Base-by-base conservation (phyloP, 2,113 vertebrate genomes). In the Tachuris rubrigastra region DNA sequence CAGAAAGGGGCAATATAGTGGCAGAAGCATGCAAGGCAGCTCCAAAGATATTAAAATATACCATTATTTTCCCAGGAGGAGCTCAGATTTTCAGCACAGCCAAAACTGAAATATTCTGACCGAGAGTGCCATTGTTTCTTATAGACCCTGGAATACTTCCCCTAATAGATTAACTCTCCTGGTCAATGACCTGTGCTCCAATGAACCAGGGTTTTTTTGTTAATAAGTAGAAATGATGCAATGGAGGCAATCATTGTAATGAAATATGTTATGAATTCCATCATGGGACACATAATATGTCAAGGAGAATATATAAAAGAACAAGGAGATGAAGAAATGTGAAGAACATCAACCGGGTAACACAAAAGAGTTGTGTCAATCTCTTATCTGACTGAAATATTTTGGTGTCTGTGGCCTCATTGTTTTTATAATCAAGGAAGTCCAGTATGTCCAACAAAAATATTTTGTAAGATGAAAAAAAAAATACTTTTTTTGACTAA, bases 1-100 rank as follows among this genome's bases (percentile, higher is more conserved):
- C 11, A 63, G 47, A 82, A 85, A 55, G 6, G 23, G 21, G 14
- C 0, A 0, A 89, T 5, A 5, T 10, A 77, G 23, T 37, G 23
- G 37, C 25, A 84, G 31, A 25, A 75, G 4, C 5, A 22, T 24
- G 8, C 20, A 85, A 47, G 28, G 21, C 13, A 60, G 12, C 59
- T 81, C 87, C 23, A 87, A 94, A 74, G n/a, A 58, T 37, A 10
- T 16, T 27, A 59, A 85, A 75, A 44, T 27, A 85, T 35, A 27
- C 7, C 4, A 39, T 5, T 41, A 28, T 82, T 95, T 93, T 91
- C 35, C 76, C 47, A 68, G 24, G 35, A 73, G 24, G 24, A 79
- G 4, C 12, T 65, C 49, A 47, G 9, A 47, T 41, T 91, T 95
- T 91, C 22, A 87, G 5, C 30, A 72, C 85, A 67, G 4, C 35